A percentile compares a stretch with the other conserved stretches of the same genome.
These are phyloP conservation scores for Burhinus bistriatus DNA, from an alignment of 2,113 vertebrate species.

Conservation along the genomic window DNA sequence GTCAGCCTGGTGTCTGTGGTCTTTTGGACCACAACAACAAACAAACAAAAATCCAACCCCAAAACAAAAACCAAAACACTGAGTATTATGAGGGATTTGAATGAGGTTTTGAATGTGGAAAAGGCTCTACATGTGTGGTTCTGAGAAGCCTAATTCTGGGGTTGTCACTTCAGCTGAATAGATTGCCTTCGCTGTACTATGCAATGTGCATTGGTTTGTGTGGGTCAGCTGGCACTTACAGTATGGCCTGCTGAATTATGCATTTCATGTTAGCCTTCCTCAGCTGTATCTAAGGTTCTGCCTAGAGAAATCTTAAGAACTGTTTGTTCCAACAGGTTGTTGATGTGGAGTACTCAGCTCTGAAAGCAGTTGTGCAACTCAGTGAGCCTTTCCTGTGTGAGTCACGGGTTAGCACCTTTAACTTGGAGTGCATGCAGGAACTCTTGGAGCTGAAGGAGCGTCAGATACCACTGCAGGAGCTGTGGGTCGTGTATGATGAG, in stretches of 20 bases:
- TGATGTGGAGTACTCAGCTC: constrained; percentile 76
- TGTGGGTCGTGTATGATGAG: constrained; percentile 85
- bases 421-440: constrained; percentile 75
- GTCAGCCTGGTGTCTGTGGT: background rate
- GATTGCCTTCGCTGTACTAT: background rate
- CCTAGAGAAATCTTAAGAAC: background rate
- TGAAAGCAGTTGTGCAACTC: constrained; percentile 83
- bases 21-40: background rate
- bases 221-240: background rate
- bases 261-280: rapidly evolving
- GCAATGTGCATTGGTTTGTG: background rate
- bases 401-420: constrained; percentile 77
- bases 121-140: background rate
- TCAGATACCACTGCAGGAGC: constrained; percentile 82
- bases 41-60: too few species aligned
- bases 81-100: background rate
- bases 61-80: background rate
- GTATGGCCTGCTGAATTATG: background rate
- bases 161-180: background rate
- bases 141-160: background rate
- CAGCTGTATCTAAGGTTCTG: background rate
- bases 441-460: constrained; percentile 83
- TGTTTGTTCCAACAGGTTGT: constrained; percentile 74
- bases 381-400: constrained; percentile 81
- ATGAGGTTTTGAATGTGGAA: background rate